Percentiles rank a stretch among this genome's conserved stretches.
These are phyloP conservation scores for Parnassius glacialis DNA, from an alignment of 2,888 invertebrate genomes.

Conservation along the genomic window DNA sequence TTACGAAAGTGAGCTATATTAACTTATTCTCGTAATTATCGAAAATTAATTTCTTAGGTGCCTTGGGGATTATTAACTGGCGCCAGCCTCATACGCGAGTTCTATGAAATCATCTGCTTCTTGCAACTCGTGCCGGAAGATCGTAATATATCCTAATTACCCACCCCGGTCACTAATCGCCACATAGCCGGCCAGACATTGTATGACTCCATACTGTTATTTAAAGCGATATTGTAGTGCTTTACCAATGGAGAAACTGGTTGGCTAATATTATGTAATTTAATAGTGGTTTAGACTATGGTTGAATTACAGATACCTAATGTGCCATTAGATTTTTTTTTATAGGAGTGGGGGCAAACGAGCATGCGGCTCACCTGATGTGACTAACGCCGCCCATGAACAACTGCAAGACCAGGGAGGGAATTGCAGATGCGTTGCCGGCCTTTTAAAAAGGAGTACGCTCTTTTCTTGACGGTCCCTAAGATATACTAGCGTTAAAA, in stretches of 20 bases:
- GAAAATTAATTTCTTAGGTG: neutral
- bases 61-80: neutral
- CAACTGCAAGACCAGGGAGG: too few species aligned
- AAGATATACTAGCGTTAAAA: too few species aligned
- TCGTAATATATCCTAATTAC: conserved; percentile 20
- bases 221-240: conserved; percentile 15
- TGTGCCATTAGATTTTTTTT: too few species aligned
- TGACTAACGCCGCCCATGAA: too few species aligned
- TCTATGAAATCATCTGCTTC: conserved; percentile 26
- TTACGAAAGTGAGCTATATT: too few species aligned
- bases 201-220: conserved; percentile 17
- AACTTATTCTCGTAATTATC: neutral
- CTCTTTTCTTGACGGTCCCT: too few species aligned
- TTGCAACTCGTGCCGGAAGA: conserved; percentile 26
- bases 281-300: neutral
- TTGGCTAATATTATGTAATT: conserved; percentile 23
- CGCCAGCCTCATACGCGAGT: conserved; percentile 16
- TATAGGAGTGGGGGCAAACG: too few species aligned
- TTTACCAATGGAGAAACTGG: neutral
- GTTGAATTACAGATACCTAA: too few species aligned
- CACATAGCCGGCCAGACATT: neutral
- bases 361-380: too few species aligned
- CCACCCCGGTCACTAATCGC: conserved; percentile 23
- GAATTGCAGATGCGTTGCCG: too few species aligned
- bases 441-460: too few species aligned